Evolutionary conservation across 2,888 invertebrate species (phyloP), one percentile per base, ranked within the genome.

Genomic region (Marronus borbonicus): DNA sequence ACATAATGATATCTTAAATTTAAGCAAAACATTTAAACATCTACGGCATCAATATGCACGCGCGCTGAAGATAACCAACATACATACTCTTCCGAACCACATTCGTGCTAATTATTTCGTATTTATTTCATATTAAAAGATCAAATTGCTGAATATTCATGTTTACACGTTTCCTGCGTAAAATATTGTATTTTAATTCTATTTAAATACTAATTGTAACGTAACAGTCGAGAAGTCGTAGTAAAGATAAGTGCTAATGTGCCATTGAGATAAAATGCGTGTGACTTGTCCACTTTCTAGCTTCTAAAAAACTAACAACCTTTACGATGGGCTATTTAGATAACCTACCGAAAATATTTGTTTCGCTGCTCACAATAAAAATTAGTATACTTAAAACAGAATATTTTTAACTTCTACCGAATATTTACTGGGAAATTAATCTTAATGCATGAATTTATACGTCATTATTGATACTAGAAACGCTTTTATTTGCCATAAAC

Each of bases 341-440:
- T 70, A 70, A 70, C 70, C 70, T 55, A 70, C 70, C 70, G 70
- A 70, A 58, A 70, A 70, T 70, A 70, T 70, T 70, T 70, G 70
- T 28, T 70, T 31, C 24, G 58, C 39, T 70, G 58, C 36, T 55
- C 70, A 70, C 36, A 70, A 70, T 70, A 70, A 70, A 70, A 70
- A 70, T 70, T 70, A 58, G 58, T 70, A 58, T 70, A 36, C 36
- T 55, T 70, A 8, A n/a, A 20, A 58, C 55, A 36, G 58, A 36
- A 70, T 55, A 58, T 58, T 58, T 70, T 39, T 39, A 36, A 70
- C 31, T 31, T 39, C 3, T 14, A 55, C 20, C 4, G 58, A 17
- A 70, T 55, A 58, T 70, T 58, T 70, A 58, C n/a, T 70, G 36
- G 36, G 28, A 55, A 58, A 31, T 4, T 70, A 70, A 70, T 70